phyloP scores from a whole-genome alignment of 2,797 vertebrate genomes.

The Syngnathus acus region DNA sequence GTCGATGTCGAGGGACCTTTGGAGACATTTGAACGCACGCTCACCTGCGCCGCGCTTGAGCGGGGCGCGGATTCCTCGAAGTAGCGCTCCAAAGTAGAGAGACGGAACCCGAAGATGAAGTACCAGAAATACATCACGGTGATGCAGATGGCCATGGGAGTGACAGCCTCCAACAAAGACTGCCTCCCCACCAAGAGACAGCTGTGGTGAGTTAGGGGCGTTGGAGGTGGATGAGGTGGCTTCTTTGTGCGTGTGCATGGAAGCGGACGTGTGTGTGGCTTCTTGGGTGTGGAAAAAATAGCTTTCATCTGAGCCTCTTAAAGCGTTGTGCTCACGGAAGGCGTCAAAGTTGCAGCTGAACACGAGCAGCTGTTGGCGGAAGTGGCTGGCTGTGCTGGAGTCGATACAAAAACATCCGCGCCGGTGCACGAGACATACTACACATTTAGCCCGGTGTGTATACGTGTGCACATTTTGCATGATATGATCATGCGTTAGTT shows the following conservation, averaged over 20 bases:
- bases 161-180: slow-evolving; percentile 97
- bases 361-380: slow-evolving; percentile 7
- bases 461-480: background rate
- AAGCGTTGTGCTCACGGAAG: slow-evolving; percentile 16
- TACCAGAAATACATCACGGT: slow-evolving; percentile 99
- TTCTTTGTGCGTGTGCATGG: slow-evolving; percentile 15
- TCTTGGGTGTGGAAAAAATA: background rate
- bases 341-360: background rate
- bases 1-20: slow-evolving; percentile 70
- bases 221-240: background rate
- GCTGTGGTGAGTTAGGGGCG: slow-evolving; percentile 85
- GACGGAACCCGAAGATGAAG: slow-evolving; percentile 77
- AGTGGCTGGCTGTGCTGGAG: background rate
- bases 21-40: slow-evolving; percentile 56
- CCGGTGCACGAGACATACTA: background rate
- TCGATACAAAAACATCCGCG: background rate
- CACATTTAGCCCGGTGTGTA: background rate
- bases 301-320: slow-evolving; percentile 25
- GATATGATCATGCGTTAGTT: background rate
- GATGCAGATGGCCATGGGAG: slow-evolving; percentile 98
- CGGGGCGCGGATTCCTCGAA: slow-evolving; percentile 69
- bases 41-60: slow-evolving; percentile 62
- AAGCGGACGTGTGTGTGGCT: background rate
- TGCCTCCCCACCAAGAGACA: slow-evolving; percentile 88
- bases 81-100: slow-evolving; percentile 38